These are phyloP conservation scores for Nannospalax galili DNA, from an alignment of 2,113 vertebrate species.

Conservation along the genomic window DNA sequence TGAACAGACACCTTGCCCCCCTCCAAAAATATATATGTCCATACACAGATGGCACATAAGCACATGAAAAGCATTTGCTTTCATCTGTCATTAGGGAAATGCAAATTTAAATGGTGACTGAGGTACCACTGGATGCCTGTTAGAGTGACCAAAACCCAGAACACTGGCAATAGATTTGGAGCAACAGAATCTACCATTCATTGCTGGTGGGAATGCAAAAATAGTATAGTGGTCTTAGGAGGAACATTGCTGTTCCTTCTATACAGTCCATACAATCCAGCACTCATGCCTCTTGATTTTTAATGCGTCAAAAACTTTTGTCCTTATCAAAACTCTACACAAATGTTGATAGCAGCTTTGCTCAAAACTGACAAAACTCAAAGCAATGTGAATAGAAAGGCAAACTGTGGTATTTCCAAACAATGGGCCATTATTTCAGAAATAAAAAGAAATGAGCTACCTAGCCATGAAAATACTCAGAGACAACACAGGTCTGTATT, in stretches of 20 bases:
- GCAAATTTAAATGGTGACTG: background rate
- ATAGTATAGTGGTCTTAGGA: background rate
- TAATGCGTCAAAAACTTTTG: background rate
- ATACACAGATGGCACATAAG: background rate
- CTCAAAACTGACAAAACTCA: slow-evolving; percentile 8
- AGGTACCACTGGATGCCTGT: background rate
- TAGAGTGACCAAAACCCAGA: background rate
- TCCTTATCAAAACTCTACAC: background rate
- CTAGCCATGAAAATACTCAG: background rate
- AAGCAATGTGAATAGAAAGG: background rate
- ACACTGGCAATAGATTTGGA: background rate
- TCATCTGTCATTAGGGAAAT: slow-evolving; percentile 10
- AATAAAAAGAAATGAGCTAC: background rate
- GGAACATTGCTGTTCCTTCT: background rate
- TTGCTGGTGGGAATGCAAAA: background rate
- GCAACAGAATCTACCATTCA: background rate
- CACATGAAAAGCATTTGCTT: background rate
- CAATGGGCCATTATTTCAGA: slow-evolving; percentile 1
- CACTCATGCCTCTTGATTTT: background rate
- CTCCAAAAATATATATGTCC: background rate
- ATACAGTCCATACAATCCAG: background rate
- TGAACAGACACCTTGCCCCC: background rate
- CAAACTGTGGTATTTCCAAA: background rate
- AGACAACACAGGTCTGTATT: background rate
- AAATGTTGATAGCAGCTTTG: background rate